These are phyloP conservation scores for Drosophila nr. fundita DNA, from an alignment of 2,888 invertebrate species.

Conservation along the genomic window DNA sequence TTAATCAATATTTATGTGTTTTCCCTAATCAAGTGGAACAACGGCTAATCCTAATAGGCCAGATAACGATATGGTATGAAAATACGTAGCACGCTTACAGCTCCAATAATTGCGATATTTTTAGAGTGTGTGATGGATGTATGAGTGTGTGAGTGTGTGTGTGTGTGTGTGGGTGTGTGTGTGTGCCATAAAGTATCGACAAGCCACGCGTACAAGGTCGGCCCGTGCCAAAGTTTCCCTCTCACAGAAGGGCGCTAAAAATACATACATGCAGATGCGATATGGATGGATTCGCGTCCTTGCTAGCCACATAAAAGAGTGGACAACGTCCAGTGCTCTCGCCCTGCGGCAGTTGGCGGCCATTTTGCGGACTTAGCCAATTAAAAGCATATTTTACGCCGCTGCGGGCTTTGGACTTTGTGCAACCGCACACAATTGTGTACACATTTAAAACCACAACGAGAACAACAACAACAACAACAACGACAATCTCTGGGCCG, in stretches of 20 bases:
- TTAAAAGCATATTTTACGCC: constrained; percentile 71
- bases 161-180: background rate
- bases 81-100: background rate
- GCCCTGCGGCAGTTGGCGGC: constrained; percentile 24
- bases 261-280: constrained; percentile 35
- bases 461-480: constrained; percentile 30
- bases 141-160: background rate
- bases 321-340: constrained; percentile 27
- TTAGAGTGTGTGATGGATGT: constrained; percentile 8
- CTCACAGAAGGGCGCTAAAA: constrained; percentile 61
- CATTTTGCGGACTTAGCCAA: constrained; percentile 64
- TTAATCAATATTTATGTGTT: constrained; percentile 19
- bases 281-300: constrained; percentile 40
- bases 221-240: background rate
- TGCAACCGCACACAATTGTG: constrained; percentile 49
- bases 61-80: constrained; percentile 12
- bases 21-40: constrained; percentile 1
- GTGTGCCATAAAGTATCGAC: constrained; percentile 29
- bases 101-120: constrained; percentile 28
- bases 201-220: constrained; percentile 37
- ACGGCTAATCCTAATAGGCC: constrained; percentile 19
- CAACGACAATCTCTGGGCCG: constrained; percentile 8
- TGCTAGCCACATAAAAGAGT: constrained; percentile 32
- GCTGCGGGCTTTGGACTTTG: constrained; percentile 41
- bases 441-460: constrained; percentile 34